Percentiles rank a stretch among this genome's conserved stretches.
Conservation (phyloP, 2,888 invertebrate genomes). For the Caenorhabditis sp. region DNA sequence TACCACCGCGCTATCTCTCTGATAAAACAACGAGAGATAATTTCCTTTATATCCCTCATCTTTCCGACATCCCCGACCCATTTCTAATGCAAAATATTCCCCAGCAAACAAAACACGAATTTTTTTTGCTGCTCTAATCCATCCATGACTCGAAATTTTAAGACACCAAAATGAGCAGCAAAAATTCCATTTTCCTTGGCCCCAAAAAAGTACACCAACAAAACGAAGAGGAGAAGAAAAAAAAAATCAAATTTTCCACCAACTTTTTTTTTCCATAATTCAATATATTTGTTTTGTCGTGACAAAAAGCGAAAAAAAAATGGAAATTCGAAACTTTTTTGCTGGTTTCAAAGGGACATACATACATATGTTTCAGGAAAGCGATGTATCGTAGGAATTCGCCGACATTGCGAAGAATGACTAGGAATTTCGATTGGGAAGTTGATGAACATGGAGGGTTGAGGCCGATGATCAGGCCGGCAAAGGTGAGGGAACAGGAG, state of each 20-base stretch:
- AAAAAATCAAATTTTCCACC: no score
- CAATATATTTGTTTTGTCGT: no score
- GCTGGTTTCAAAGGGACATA: neutral
- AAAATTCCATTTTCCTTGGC: no score
- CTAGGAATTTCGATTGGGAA: slow-evolving; percentile 70
- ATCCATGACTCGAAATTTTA: neutral
- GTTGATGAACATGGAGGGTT: slow-evolving; percentile 65
- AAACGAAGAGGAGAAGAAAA: no score
- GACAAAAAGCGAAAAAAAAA: no score
- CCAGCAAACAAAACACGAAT: neutral
- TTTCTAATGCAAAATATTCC: neutral
- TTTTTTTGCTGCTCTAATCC: neutral
- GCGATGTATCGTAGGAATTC: slow-evolving; percentile 65
- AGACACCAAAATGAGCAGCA: neutral
- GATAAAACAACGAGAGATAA: no score
- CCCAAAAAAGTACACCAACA: no score
- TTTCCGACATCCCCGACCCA: no score
- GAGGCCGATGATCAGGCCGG: slow-evolving; percentile 57
- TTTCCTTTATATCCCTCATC: no score
- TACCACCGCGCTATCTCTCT: no score
- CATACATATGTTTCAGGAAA: slow-evolving; percentile 31
- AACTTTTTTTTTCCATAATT: no score
- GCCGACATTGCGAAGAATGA: slow-evolving; percentile 61
- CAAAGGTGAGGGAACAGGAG: no score
- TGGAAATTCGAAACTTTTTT: neutral